phyloP scores from a whole-genome alignment of 2,888 invertebrate genomes.

The Ennomos fuscantarius region DNA sequence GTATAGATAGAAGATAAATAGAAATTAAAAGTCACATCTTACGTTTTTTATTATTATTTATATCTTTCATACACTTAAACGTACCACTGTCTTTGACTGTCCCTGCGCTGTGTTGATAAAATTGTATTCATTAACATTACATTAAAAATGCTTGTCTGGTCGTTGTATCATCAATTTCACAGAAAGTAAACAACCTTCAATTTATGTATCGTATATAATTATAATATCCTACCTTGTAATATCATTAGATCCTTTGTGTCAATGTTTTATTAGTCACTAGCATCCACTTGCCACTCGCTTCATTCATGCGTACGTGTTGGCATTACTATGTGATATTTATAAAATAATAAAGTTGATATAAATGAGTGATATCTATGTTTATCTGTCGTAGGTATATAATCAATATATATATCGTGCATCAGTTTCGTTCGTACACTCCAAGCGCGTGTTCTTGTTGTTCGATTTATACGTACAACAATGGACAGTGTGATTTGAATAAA shows the following conservation, averaged over 20 bases:
- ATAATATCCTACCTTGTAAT: no score
- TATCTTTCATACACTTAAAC: no score
- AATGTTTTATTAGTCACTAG: neutral
- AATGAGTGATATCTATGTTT: constrained; percentile 19
- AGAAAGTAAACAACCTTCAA: neutral
- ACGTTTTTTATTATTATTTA: no score
- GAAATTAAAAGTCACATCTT: no score
- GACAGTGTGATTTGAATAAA: neutral
- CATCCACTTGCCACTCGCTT: neutral
- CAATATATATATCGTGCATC: constrained; percentile 9
- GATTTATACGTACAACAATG: constrained; percentile 8
- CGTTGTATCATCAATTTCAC: no score
- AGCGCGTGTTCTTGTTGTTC: constrained; percentile 1
- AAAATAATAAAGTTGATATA: constrained; percentile 16
- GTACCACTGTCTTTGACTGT: no score
- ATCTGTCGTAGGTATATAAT: constrained; percentile 13
- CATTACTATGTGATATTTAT: constrained; percentile 10
- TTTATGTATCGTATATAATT: neutral
- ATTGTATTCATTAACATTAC: neutral
- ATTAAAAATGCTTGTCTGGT: no score
- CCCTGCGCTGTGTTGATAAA: no score
- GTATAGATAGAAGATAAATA: no score
- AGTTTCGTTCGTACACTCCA: constrained; percentile 8
- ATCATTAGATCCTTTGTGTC: neutral
- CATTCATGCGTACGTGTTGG: neutral